A percentile compares a stretch with the other conserved stretches of the same genome.
These are phyloP conservation scores for Merluccius polli DNA, from an alignment of 2,797 vertebrate genomes.

Conservation along the genomic window DNA sequence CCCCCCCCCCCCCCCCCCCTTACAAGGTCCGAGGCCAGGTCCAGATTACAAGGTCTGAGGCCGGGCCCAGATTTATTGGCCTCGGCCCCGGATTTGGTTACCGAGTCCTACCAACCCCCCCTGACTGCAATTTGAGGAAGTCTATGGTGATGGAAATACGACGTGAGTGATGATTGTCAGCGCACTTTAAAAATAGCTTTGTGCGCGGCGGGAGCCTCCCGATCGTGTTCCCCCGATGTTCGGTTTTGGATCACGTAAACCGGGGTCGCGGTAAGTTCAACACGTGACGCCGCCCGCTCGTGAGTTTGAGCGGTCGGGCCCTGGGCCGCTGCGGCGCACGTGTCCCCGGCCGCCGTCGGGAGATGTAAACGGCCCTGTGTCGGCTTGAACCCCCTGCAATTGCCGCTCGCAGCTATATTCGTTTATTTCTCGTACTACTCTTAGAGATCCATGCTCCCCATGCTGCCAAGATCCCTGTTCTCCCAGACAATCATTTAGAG, in stretches of 20 bases:
- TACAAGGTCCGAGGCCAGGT: too few species aligned
- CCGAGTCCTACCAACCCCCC: too few species aligned
- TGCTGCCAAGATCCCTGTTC: slow-evolving; percentile 43
- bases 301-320: neutral
- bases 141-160: neutral
- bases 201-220: neutral
- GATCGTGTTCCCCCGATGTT: too few species aligned
- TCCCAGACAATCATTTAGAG: slow-evolving; percentile 28
- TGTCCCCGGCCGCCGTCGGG: too few species aligned
- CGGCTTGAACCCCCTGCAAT: too few species aligned
- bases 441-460: neutral
- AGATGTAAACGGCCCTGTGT: too few species aligned
- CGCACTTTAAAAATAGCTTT: neutral
- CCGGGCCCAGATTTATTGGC: neutral
- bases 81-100: too few species aligned
- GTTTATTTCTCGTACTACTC: too few species aligned
- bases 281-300: neutral
- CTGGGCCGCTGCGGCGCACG: too few species aligned
- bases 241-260: too few species aligned
- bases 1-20: too few species aligned
- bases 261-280: neutral
- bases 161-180: neutral
- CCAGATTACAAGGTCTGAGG: neutral
- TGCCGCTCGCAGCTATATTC: too few species aligned
- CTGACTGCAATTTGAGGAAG: neutral